Evolutionary conservation across 92 coral and sea anemone genomes (phyloP), one percentile per base, ranked within the genome.

Genomic region (Epizoanthus stellaris): DNA sequence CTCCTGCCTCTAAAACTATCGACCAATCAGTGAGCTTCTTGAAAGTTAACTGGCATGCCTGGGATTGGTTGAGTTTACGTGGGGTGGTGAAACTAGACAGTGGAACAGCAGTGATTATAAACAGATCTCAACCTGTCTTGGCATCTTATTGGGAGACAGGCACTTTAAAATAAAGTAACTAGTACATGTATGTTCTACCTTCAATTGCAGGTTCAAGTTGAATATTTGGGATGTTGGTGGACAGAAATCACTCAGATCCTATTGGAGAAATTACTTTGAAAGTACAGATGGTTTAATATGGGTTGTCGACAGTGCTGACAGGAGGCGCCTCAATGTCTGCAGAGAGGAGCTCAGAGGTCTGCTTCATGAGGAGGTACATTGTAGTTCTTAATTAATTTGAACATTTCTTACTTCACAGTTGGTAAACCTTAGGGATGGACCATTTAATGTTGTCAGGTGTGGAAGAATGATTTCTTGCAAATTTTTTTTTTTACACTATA

Each of bases 191-290:
- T 10, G 10, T 42, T 59, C 77, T 42, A 42, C 66, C 52, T 40
- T 64, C 11, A 42, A 10, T 69, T 73, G 43, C 72, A 96, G 99
- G 23, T 96, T 94, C 85, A 96, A 96, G 87, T 82, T 96, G n/a
- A 96, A 96, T 70, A 86, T 96, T 77, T 96, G 99, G 99, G 99
- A 96, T 91, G 99, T 96, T 91, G 99, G 99, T 60, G 99, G 99
- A 60, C 99, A 96, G 80, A 96, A 91, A 88, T 96, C 99, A 39
- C 87, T 96, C 69, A 89, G 99, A 10, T 96, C 99, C 6, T 96
- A 96, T 75, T 96, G 99, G 99, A 93, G 99, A 80, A 96, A 96
- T 87, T 96, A 96, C 80, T 96, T 96, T 95, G 99, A 96, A 86
- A 96, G 97, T 66, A 96, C 99, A 75, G 99, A 96, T 93, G 99